phyloP scores from a whole-genome alignment of 2,888 invertebrate species.

The Ferdinandea cuprea region DNA sequence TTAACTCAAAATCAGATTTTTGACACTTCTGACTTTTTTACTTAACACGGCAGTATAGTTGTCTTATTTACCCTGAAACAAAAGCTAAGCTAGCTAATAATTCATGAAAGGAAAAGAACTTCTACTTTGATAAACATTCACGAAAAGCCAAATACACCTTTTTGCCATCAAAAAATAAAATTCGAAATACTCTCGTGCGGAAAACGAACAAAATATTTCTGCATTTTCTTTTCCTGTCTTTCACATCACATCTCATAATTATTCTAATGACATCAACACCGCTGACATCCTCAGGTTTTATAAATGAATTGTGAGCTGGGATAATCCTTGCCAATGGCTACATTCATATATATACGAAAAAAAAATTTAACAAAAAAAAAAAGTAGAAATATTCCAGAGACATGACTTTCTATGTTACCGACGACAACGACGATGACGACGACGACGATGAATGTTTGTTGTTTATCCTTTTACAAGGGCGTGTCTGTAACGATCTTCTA shows the following conservation, averaged over 20 bases:
- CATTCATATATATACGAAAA: background rate
- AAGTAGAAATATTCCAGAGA: conserved; percentile 3
- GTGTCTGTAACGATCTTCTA: conserved; percentile 55
- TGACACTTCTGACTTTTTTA: too few relatives aligned
- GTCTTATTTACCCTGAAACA: too few relatives aligned
- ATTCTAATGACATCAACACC: conserved; percentile 57
- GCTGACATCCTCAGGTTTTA: conserved; percentile 36
- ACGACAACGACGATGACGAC: too few relatives aligned
- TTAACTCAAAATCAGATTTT: too few relatives aligned
- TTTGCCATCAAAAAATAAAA: too few relatives aligned
- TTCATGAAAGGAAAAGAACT: too few relatives aligned
- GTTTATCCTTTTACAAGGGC: conserved; percentile 65
- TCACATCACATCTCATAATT: conserved; percentile 54
- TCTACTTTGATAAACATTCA: too few relatives aligned
- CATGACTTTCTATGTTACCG: conserved; percentile 50
- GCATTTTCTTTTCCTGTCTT: background rate
- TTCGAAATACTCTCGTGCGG: too few relatives aligned
- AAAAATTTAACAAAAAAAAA: background rate
- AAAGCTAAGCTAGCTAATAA: too few relatives aligned
- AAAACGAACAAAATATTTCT: background rate
- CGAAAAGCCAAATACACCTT: too few relatives aligned
- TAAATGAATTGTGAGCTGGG: conserved; percentile 55
- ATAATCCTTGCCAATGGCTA: conserved; percentile 60
- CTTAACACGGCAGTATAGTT: too few relatives aligned
- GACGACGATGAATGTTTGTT: conserved; percentile 50